Evolutionary conservation across 2,888 invertebrate species (phyloP).

Genomic region (Cosmopolites sordidus): DNA sequence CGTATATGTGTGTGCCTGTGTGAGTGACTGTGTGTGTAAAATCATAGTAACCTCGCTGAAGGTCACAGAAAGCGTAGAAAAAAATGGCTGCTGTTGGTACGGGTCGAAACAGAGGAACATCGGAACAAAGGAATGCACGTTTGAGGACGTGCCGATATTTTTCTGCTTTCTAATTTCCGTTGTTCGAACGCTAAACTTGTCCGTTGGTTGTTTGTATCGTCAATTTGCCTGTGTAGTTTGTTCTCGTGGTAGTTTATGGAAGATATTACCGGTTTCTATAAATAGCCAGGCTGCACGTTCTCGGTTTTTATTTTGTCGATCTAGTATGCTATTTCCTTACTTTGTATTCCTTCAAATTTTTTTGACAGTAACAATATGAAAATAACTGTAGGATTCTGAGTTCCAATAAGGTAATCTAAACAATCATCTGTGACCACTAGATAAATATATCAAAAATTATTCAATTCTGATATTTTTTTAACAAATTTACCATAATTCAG

Average conservation of each 20-base stretch:
- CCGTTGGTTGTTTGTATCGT: background rate
- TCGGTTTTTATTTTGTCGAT: background rate
- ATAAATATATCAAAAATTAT: too few species aligned
- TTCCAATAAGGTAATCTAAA: too few species aligned
- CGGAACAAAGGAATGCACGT: slow-evolving; percentile 30
- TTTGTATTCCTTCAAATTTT: too few species aligned
- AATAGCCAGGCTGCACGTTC: background rate
- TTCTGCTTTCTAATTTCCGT: slow-evolving; percentile 26
- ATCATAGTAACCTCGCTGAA: slow-evolving; percentile 47
- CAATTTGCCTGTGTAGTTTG: background rate
- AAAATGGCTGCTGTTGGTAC: slow-evolving; percentile 58
- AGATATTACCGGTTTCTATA: background rate
- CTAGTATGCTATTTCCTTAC: too few species aligned
- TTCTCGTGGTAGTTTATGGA: background rate
- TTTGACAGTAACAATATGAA: too few species aligned
- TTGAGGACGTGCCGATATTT: slow-evolving; percentile 29
- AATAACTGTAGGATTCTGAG: too few species aligned
- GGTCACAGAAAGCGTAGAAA: slow-evolving; percentile 50
- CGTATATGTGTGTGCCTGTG: slow-evolving; percentile 7
- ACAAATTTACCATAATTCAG: too few species aligned
- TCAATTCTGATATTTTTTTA: too few species aligned
- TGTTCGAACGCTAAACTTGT: slow-evolving; percentile 10
- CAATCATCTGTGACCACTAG: too few species aligned
- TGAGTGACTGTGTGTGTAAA: slow-evolving; percentile 21
- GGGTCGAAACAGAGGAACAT: slow-evolving; percentile 58